Conservation (phyloP, 2,888 invertebrate species). For the Drosophila cognata region DNA sequence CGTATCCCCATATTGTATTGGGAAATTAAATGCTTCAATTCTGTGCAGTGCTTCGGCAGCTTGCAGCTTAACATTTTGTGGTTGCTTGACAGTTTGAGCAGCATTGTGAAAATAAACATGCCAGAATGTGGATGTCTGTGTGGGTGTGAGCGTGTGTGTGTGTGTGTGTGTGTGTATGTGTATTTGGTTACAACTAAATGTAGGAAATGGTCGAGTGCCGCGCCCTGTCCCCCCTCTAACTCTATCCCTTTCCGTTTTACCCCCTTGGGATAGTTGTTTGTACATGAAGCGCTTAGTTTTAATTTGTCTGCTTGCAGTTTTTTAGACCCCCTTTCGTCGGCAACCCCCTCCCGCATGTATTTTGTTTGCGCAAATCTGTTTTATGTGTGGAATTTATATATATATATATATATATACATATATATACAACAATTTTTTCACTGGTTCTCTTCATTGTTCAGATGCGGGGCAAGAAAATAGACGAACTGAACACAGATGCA, state of each 20-base stretch:
- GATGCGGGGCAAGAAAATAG: constrained; percentile 11
- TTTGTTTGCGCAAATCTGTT: constrained; percentile 64
- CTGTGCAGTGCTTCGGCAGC: constrained; percentile 7
- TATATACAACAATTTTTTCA: constrained; percentile 28
- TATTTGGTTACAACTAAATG: constrained; percentile 64
- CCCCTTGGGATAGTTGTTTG: constrained; percentile 57
- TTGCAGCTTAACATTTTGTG: constrained; percentile 42
- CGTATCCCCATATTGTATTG: constrained; percentile 22
- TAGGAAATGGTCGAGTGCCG: constrained; percentile 74
- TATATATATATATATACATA: constrained; percentile 19
- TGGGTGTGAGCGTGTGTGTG: not conserved
- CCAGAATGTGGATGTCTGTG: constrained; percentile 25
- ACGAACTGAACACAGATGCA: constrained; percentile 49
- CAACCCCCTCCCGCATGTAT: constrained; percentile 6
- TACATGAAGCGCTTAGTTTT: constrained; percentile 75
- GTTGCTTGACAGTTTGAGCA: constrained; percentile 61
- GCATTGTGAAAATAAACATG: constrained; percentile 51
- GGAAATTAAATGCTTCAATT: constrained; percentile 34
- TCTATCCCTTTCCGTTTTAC: no score
- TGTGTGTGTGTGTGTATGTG: constrained; percentile 18
- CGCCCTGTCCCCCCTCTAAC: not conserved
- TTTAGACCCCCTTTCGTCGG: constrained; percentile 21
- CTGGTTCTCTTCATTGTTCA: constrained; percentile 52
- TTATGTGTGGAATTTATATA: constrained; percentile 43
- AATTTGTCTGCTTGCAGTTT: constrained; percentile 74